Conservation (phyloP, 2,797 vertebrate genomes). For the Hydrolagus colliei region DNA sequence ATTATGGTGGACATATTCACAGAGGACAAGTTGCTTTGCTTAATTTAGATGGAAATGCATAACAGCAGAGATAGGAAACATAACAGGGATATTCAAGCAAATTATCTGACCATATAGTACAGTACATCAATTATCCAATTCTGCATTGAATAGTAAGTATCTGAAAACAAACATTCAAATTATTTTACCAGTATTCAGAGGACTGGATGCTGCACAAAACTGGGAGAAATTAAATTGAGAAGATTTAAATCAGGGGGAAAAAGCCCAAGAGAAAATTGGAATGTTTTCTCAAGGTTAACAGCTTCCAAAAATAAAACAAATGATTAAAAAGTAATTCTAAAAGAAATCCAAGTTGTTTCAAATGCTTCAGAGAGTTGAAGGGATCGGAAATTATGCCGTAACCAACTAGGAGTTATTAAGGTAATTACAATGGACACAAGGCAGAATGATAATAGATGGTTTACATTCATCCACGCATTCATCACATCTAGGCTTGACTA, state of each 20-base stretch:
- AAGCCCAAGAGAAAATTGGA: neutral
- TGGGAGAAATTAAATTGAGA: too few relatives aligned
- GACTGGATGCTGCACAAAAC: neutral
- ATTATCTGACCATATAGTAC: neutral
- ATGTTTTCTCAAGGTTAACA: neutral
- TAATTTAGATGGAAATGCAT: neutral
- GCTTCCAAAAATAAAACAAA: neutral
- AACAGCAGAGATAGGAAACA: neutral
- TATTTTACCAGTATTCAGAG: neutral
- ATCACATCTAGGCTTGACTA: too few relatives aligned
- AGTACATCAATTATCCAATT: neutral
- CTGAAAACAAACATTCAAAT: neutral
- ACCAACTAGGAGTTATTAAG: too few relatives aligned
- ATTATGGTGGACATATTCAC: neutral
- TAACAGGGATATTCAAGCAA: neutral
- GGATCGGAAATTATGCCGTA: neutral
- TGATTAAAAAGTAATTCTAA: neutral
- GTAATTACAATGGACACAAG: neutral
- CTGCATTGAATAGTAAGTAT: neutral
- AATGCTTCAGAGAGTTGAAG: neutral
- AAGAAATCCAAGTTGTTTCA: neutral
- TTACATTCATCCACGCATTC: neutral
- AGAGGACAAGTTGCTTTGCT: neutral
- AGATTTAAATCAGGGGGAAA: too few relatives aligned
- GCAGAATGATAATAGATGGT: neutral